Percentiles rank a stretch among this genome's conserved stretches.
phyloP scores from a whole-genome alignment of 2,797 vertebrate genomes.

The Paedocypris micromegethes region DNA sequence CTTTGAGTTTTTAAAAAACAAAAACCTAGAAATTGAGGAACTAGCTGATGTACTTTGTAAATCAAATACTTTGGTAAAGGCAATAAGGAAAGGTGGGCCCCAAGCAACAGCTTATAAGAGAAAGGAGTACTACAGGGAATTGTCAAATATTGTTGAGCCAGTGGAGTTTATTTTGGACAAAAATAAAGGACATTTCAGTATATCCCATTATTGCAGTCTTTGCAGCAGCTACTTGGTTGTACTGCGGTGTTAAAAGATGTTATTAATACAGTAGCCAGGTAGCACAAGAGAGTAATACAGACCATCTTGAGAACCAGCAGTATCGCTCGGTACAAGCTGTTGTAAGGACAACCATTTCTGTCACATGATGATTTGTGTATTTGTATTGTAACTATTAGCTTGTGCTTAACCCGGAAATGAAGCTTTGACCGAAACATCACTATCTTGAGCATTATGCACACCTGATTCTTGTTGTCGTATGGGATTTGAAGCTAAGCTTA shows the following conservation, averaged over 20 bases:
- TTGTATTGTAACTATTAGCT: not conserved
- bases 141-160: slow-evolving; percentile 20
- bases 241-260: slow-evolving; percentile 5
- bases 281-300: not conserved
- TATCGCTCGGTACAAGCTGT: slow-evolving; percentile 31
- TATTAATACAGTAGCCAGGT: not conserved
- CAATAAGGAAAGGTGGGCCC: slow-evolving; percentile 33
- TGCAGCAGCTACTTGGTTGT: slow-evolving; percentile 3
- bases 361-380: slow-evolving; percentile 11
- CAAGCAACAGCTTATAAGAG: slow-evolving; percentile 34
- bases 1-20: slow-evolving; percentile 42
- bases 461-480: too few relatives aligned
- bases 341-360: slow-evolving; percentile 34
- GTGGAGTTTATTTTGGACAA: slow-evolving; percentile 16
- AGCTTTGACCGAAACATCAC: too few relatives aligned
- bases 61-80: slow-evolving; percentile 39
- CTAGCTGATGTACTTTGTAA: slow-evolving; percentile 37
- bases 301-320: slow-evolving; percentile 10
- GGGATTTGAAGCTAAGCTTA: too few relatives aligned
- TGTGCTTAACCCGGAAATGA: too few relatives aligned
- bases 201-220: slow-evolving; percentile 21
- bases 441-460: too few relatives aligned
- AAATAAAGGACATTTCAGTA: slow-evolving; percentile 22
- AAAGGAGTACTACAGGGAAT: slow-evolving; percentile 30
- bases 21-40: slow-evolving; percentile 43